Conservation (phyloP, 2,888 invertebrate genomes). For the Caenorhabditis becei region DNA sequence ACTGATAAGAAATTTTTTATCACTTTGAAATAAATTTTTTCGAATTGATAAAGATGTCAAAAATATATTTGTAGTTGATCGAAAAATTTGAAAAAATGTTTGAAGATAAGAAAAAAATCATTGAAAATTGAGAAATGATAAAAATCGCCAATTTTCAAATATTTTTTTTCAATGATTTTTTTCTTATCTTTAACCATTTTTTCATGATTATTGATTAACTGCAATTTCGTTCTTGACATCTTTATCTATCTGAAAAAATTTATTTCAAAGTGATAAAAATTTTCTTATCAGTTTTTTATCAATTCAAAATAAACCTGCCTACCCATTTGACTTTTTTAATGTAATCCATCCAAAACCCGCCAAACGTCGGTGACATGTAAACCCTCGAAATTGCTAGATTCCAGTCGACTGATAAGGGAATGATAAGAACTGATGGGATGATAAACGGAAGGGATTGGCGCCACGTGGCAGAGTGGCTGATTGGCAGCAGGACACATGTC, state of each 20-base stretch:
- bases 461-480: slow-evolving; percentile 15
- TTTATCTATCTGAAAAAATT: too few species aligned
- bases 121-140: neutral
- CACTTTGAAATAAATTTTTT: too few species aligned
- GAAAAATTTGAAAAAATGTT: neutral
- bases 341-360: slow-evolving; percentile 35
- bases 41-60: too few species aligned
- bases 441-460: neutral
- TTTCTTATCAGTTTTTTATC: too few species aligned
- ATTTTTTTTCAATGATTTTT: neutral
- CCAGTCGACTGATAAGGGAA: slow-evolving; percentile 31
- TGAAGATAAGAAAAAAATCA: neutral
- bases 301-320: too few species aligned
- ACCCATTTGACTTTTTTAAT: slow-evolving; percentile 37
- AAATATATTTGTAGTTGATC: too few species aligned
- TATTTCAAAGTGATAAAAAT: too few species aligned
- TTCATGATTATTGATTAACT: too few species aligned
- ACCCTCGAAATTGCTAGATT: slow-evolving; percentile 30
- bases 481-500: slow-evolving; percentile 31
- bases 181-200: too few species aligned
- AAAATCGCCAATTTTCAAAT: too few species aligned
- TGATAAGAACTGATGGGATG: neutral
- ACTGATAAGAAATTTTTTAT: too few species aligned
- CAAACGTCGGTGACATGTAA: slow-evolving; percentile 34
- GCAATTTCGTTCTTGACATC: too few species aligned